Conservation (phyloP, 2,797 vertebrate genomes). For the Pangasius djambal region DNA sequence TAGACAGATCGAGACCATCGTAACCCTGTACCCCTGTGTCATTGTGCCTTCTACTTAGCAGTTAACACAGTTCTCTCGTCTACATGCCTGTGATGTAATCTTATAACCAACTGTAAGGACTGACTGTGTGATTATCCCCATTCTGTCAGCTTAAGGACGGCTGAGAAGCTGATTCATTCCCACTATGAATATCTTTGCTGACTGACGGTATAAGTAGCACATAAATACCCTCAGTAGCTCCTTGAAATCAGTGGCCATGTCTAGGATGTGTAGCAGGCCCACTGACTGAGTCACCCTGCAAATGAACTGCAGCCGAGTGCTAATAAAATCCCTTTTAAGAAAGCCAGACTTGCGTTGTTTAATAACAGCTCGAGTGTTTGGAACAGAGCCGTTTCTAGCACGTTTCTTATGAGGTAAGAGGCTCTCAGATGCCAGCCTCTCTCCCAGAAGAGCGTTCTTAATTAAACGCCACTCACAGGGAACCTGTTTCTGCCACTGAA, state of each 20-base stretch:
- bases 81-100: slow-evolving; percentile 34
- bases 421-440: slow-evolving; percentile 66
- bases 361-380: slow-evolving; percentile 76
- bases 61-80: slow-evolving; percentile 12
- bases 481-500: slow-evolving; percentile 67
- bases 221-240: slow-evolving; percentile 37
- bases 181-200: slow-evolving; percentile 27
- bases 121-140: slow-evolving; percentile 26
- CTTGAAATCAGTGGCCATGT: slow-evolving; percentile 25
- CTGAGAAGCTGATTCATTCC: slow-evolving; percentile 38
- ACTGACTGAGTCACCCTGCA: slow-evolving; percentile 30
- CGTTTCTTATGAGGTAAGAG: slow-evolving; percentile 76
- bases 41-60: slow-evolving; percentile 16
- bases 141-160: slow-evolving; percentile 39
- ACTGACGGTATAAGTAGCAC: slow-evolving; percentile 30
- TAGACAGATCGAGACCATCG: slow-evolving; percentile 63
- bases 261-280: slow-evolving; percentile 28
- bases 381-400: slow-evolving; percentile 76
- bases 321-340: slow-evolving; percentile 55
- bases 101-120: slow-evolving; percentile 26
- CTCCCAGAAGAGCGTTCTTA: slow-evolving; percentile 65
- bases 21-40: slow-evolving; percentile 42
- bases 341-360: slow-evolving; percentile 70
- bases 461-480: slow-evolving; percentile 75
- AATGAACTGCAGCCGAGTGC: slow-evolving; percentile 43